Conservation (phyloP, 2,113 vertebrate species). For the Platycercus adscitus region DNA sequence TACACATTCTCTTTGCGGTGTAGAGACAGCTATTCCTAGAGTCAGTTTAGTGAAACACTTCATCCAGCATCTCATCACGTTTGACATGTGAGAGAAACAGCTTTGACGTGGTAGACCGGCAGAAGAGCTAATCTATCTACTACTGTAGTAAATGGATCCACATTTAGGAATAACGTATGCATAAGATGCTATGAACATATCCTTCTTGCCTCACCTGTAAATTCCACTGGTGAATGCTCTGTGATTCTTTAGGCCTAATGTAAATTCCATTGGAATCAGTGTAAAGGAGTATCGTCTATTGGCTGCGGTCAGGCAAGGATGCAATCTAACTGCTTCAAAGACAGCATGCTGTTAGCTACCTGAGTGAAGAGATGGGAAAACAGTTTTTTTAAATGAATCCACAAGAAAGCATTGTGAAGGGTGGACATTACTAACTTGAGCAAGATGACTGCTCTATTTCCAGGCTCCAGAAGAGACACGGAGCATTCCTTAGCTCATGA, state of each 20-base stretch:
- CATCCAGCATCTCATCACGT: not conserved
- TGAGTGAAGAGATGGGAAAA: not conserved
- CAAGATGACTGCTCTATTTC: not conserved
- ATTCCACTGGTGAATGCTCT: not conserved
- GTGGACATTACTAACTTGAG: not conserved
- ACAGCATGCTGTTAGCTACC: not conserved
- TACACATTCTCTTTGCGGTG: not conserved
- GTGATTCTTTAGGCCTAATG: not conserved
- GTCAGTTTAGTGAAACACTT: not conserved
- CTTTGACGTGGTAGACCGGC: not conserved
- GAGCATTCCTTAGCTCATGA: not conserved
- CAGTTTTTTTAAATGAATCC: not conserved
- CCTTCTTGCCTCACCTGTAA: not conserved
- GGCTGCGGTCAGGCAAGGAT: not conserved
- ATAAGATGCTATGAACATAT: rapidly evolving
- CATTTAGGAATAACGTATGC: not conserved
- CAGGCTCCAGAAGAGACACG: not conserved
- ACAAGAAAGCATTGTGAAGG: not conserved
- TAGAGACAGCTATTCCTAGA: not conserved
- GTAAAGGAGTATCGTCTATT: not conserved
- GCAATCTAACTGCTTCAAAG: not conserved
- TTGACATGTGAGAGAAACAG: not conserved
- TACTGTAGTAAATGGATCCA: not conserved
- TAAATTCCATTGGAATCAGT: not conserved
- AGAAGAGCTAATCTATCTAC: not conserved